Conservation (phyloP, 2,888 invertebrate genomes). For the Calameuta idolon region DNA sequence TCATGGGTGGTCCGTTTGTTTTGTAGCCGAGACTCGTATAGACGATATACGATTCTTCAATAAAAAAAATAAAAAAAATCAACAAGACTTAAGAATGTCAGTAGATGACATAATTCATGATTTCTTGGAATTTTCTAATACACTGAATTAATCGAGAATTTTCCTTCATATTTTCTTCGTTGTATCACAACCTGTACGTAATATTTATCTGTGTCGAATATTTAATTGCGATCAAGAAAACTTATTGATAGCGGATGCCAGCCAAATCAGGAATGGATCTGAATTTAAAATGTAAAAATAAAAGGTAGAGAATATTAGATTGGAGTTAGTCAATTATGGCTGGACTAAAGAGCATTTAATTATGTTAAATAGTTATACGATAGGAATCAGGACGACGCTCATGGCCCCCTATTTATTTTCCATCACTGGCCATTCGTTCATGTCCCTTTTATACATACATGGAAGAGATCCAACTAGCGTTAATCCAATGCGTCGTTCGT, state of each 20-base stretch:
- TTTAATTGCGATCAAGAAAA: neutral
- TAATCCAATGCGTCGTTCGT: neutral
- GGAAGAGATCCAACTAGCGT: neutral
- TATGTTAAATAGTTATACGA: neutral
- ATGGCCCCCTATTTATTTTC: neutral
- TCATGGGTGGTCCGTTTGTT: neutral
- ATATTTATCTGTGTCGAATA: neutral
- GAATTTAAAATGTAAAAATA: too few relatives aligned
- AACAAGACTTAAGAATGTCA: neutral
- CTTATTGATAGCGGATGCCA: neutral
- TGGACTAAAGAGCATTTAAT: neutral
- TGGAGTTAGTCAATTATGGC: neutral
- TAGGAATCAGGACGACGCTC: neutral
- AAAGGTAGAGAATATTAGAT: neutral
- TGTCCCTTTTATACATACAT: neutral
- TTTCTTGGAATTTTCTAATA: neutral
- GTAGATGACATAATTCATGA: neutral
- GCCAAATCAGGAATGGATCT: neutral
- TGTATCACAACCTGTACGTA: neutral
- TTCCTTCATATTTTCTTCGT: neutral
- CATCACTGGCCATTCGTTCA: neutral
- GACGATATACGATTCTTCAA: neutral
- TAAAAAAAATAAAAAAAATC: neutral
- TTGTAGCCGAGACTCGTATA: neutral
- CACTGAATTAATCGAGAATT: neutral